Conservation (phyloP, 2,888 invertebrate genomes). For the Anoplius nigerrimus region DNA sequence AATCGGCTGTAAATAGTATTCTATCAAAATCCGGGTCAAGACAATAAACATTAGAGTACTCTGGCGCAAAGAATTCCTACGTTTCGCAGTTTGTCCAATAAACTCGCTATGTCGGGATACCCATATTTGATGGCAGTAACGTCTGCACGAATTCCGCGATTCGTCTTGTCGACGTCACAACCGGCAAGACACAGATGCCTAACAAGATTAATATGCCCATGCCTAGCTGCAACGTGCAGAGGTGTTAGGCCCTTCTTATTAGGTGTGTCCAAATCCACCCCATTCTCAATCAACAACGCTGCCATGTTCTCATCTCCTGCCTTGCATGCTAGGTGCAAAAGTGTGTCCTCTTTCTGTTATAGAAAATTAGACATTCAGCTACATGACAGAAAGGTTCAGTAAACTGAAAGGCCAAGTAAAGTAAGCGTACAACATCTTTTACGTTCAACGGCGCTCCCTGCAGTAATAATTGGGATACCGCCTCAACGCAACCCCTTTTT, state of each 20-base stretch:
- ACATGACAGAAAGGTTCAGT: too few species aligned
- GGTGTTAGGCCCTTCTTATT: conserved; percentile 81
- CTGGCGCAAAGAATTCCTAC: conserved; percentile 66
- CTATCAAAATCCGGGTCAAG: conserved; percentile 8
- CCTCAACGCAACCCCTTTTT: conserved; percentile 71
- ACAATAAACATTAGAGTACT: not conserved
- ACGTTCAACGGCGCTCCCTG: conserved; percentile 72
- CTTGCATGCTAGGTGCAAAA: conserved; percentile 79
- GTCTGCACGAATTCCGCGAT: conserved; percentile 84
- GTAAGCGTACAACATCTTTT: conserved; percentile 68
- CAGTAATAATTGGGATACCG: conserved; percentile 69
- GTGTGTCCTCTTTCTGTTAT: conserved; percentile 78
- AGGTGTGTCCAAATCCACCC: conserved; percentile 78
- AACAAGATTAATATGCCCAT: conserved; percentile 83
- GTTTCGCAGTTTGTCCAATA: conserved; percentile 81
- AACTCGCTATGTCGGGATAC: conserved; percentile 81
- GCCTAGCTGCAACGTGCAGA: conserved; percentile 83
- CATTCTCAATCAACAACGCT: conserved; percentile 69
- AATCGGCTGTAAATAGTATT: conserved; percentile 53
- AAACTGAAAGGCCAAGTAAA: not conserved
- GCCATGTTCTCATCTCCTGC: conserved; percentile 69
- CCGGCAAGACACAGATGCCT: conserved; percentile 83
- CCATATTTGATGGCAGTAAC: conserved; percentile 87
- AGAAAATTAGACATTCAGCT: conserved; percentile 44
- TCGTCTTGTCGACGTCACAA: conserved; percentile 81